A percentile compares a stretch with the other conserved stretches of the same genome.
Conservation (phyloP, 2,113 vertebrate species). For the Microtus richardsoni region DNA sequence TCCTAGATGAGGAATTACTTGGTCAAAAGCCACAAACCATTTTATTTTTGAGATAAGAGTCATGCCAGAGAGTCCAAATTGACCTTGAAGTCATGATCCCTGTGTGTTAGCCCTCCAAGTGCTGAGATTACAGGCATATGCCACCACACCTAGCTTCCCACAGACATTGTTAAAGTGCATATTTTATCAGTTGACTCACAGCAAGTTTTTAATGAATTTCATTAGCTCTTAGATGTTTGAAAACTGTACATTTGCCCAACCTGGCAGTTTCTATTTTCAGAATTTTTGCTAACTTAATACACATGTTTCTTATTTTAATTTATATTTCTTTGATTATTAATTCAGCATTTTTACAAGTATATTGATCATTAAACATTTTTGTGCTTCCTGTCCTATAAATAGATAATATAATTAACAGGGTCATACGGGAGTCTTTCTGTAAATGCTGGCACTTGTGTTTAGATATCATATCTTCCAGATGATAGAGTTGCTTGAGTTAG, state of each 20-base stretch:
- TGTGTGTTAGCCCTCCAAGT: neutral
- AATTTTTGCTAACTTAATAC: neutral
- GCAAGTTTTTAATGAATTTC: constrained; percentile 21
- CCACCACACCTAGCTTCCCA: neutral
- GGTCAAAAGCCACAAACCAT: neutral
- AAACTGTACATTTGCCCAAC: neutral
- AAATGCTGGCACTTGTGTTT: constrained; percentile 44
- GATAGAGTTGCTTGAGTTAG: constrained; percentile 67
- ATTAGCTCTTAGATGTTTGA: constrained; percentile 9
- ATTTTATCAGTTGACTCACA: neutral
- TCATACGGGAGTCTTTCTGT: constrained; percentile 17
- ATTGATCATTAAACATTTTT: constrained; percentile 49
- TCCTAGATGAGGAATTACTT: constrained; percentile 34
- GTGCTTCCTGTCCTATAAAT: constrained; percentile 14
- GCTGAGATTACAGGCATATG: neutral
- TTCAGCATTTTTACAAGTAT: constrained; percentile 40
- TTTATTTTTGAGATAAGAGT: neutral
- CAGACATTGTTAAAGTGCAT: neutral
- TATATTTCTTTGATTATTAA: constrained; percentile 54
- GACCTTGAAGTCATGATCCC: neutral
- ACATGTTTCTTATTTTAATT: constrained; percentile 32
- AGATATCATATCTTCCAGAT: constrained; percentile 33
- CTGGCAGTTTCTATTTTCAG: constrained; percentile 25
- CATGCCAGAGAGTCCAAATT: neutral
- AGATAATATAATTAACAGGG: constrained; percentile 34